Evolutionary conservation across 2,888 invertebrate genomes (phyloP), one percentile per base, ranked within the genome.

Genomic region (Netelia fuscicornis): DNA sequence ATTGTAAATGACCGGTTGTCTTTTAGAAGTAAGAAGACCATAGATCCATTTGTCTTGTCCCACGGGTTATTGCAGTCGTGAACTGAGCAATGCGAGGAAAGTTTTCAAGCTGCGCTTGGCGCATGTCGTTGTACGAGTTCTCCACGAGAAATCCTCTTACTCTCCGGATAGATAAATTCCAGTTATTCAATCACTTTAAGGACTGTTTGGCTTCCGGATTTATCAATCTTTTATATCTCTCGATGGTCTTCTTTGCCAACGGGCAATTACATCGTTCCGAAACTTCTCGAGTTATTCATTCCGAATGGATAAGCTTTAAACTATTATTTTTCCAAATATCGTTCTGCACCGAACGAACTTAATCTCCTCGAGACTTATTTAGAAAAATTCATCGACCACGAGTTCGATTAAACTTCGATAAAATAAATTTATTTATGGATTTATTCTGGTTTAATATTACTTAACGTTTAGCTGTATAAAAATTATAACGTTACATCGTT

Each of bases 11-110:
- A 60, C 17, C 60, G 60, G 23, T 17, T 48, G 70, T 56, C 17
- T 77, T 77, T 72, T 58, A 67, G 71, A 48, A 56, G 58, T 42
- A 52, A 52, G 64, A 65, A 64, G 37, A 71, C 64, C 20, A 30
- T 37, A 52, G 13, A 52, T 56, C 58, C 65, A 72, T 82, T 82
- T 77, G 64, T 77, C 76, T 71, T 44, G 30, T 48, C 30, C 37
- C 68, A 30, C 58, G 11, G 60, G 52, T 37, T 60, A 70, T 20
- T 68, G 75, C 48, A 37, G 56, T 25, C 13, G 68, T 52, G 75
- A 81, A 68, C 68, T 25, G 58, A 44, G 52, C 60, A 8, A 42
- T 37, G n/a, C 60, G 68, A 68, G 23, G 30, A 68, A 70, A 68
- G 60, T 81, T 68, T 58, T 68, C 60, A 44, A 25, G 71, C 65